A percentile compares a stretch with the other conserved stretches of the same genome.
Conservation (phyloP, 2,888 invertebrate genomes). For the Lobophora halterata region DNA sequence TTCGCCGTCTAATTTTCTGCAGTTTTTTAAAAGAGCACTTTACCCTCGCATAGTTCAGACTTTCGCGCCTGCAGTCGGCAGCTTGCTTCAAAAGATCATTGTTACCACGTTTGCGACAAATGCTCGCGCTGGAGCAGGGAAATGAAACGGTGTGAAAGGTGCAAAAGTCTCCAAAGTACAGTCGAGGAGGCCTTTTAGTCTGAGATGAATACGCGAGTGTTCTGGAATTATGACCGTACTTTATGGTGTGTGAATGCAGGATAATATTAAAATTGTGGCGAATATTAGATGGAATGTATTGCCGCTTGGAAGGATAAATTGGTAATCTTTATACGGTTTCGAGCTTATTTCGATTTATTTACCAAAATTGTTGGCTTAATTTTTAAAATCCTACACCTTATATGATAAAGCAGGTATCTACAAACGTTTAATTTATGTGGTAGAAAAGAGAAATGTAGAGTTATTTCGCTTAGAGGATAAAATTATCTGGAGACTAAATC, state of each 20-base stretch:
- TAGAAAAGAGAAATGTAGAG: no score
- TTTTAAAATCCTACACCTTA: no score
- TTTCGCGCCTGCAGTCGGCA: conserved; percentile 39
- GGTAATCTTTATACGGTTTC: no score
- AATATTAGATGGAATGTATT: conserved; percentile 28
- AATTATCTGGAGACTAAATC: conserved; percentile 26
- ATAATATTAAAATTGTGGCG: conserved; percentile 36
- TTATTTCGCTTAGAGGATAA: no score
- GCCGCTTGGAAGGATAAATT: no score
- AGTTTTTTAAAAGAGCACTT: conserved; percentile 50
- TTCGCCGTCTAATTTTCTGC: conserved; percentile 53
- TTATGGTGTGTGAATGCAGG: conserved; percentile 53
- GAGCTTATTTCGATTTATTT: no score
- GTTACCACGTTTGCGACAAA: conserved; percentile 57
- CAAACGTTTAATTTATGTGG: no score
- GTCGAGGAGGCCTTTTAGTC: conserved; percentile 50
- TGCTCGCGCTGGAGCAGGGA: conserved; percentile 42
- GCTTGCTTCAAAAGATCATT: conserved; percentile 67
- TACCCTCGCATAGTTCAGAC: conserved; percentile 42
- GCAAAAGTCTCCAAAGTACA: conserved; percentile 36
- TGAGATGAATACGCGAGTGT: conserved; percentile 50
- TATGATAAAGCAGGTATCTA: no score
- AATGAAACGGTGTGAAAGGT: conserved; percentile 41
- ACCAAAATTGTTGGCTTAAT: no score
- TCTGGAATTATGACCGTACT: conserved; percentile 55